phyloP scores from a whole-genome alignment of 2,888 invertebrate species.

The Chloroclysta siterata region DNA sequence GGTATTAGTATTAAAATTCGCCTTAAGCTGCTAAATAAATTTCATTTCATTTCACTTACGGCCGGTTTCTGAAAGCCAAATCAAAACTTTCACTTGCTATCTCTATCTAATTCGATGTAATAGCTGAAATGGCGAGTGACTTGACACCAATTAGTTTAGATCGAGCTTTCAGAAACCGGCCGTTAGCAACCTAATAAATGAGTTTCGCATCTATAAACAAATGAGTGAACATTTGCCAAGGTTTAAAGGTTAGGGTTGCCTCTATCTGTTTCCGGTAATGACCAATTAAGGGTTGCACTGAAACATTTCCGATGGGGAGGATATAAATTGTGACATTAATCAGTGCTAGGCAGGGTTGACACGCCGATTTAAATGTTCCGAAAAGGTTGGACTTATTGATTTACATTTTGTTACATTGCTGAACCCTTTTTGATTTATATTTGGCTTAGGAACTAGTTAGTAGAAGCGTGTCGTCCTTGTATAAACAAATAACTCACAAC shows the following conservation, averaged over 20 bases:
- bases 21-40: too few relatives aligned
- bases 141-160: too few relatives aligned
- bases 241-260: constrained; percentile 54
- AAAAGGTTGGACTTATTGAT: constrained; percentile 18
- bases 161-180: too few relatives aligned
- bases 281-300: constrained; percentile 52
- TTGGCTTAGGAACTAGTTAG: neutral
- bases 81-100: too few relatives aligned
- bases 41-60: too few relatives aligned
- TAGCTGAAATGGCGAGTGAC: too few relatives aligned
- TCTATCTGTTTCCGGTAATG: constrained; percentile 57
- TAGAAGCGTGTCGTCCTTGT: neutral
- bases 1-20: too few relatives aligned
- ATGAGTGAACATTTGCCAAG: neutral
- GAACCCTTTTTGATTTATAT: neutral
- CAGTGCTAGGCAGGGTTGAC: constrained; percentile 30
- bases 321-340: constrained; percentile 52
- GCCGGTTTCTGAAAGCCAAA: too few relatives aligned
- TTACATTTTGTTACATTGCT: constrained; percentile 11
- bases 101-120: too few relatives aligned
- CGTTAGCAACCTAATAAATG: neutral
- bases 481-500: neutral
- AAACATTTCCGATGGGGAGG: constrained; percentile 51
- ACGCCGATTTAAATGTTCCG: constrained; percentile 23
- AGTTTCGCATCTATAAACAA: constrained; percentile 11